Conservation (phyloP, 1,140 invertebrate genomes). For the Capitella teleta region DNA sequence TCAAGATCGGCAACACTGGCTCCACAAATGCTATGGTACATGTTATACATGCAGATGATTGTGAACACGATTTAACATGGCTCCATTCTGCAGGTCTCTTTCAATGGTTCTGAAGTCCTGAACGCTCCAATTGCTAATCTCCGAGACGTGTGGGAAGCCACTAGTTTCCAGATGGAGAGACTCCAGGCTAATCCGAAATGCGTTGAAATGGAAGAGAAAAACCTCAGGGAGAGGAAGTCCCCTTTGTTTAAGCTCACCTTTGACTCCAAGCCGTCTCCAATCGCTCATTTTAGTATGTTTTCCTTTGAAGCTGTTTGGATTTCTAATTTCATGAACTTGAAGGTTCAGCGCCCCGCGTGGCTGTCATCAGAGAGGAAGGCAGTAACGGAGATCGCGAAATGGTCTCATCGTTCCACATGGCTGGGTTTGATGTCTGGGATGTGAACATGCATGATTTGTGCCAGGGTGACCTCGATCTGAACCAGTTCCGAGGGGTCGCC, state of each 20-base stretch:
- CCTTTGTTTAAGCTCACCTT: conserved; percentile 52
- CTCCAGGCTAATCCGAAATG: conserved; percentile 69
- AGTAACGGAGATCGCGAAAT: conserved; percentile 95
- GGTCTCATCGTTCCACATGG: conserved; percentile 81
- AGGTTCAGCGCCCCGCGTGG: conserved; percentile 50
- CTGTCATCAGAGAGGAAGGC: conserved; percentile 91
- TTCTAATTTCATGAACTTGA: neutral
- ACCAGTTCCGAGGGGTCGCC: conserved; percentile 74
- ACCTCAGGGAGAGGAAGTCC: conserved; percentile 43
- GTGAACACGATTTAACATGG: no score
- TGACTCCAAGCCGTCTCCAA: conserved; percentile 44
- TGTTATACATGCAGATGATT: no score
- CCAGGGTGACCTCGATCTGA: conserved; percentile 49
- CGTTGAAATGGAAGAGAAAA: conserved; percentile 59
- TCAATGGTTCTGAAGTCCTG: conserved; percentile 52
- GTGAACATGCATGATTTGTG: conserved; percentile 39
- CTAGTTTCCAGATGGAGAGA: conserved; percentile 78
- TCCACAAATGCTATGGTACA: neutral
- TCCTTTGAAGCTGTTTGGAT: neutral
- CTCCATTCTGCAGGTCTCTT: conserved; percentile 45
- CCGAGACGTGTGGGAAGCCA: conserved; percentile 85
- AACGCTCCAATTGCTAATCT: conserved; percentile 54
- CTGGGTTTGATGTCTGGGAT: conserved; percentile 64
- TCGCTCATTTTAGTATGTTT: no score
- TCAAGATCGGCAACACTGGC: conserved; percentile 53